Percentiles rank a stretch among this genome's conserved stretches.
These are phyloP conservation scores for Dorcus hopei DNA, from an alignment of 2,888 invertebrate species.

Conservation along the genomic window DNA sequence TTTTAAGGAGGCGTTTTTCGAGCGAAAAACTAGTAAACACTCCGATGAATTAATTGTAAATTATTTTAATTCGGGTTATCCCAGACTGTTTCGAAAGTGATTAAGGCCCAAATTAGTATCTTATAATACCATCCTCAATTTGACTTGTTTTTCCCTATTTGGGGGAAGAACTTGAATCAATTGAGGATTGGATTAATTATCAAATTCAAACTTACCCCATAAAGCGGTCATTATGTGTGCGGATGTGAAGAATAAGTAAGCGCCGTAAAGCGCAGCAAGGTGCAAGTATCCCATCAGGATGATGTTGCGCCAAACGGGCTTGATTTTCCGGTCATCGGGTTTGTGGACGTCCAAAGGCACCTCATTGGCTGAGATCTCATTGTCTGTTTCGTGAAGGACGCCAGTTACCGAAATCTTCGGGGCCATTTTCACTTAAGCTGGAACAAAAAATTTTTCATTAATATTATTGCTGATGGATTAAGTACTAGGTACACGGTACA, in stretches of 20 bases:
- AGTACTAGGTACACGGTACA: neutral
- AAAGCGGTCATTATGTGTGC: slow-evolving; percentile 70
- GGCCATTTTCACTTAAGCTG: slow-evolving; percentile 33
- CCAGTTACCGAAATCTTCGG: slow-evolving; percentile 52
- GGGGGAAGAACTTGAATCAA: no score
- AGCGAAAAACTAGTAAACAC: no score
- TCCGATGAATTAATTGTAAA: no score
- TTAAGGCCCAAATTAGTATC: no score
- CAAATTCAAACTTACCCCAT: slow-evolving; percentile 60
- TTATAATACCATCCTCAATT: no score
- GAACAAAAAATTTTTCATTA: no score
- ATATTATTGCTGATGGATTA: neutral
- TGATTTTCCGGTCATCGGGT: slow-evolving; percentile 55
- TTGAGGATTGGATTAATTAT: no score
- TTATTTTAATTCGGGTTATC: no score
- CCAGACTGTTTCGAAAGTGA: no score
- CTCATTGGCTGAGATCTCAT: slow-evolving; percentile 42
- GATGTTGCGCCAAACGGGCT: slow-evolving; percentile 81
- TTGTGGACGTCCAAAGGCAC: slow-evolving; percentile 28
- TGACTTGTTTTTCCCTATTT: no score
- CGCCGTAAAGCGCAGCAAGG: slow-evolving; percentile 70
- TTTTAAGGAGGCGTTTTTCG: no score
- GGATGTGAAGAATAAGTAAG: slow-evolving; percentile 68
- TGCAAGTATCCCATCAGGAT: slow-evolving; percentile 75
- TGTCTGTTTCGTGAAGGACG: slow-evolving; percentile 65